Percentiles rank a stretch among this genome's conserved stretches.
These are phyloP conservation scores for Halcyon leucocephala DNA, from an alignment of 2,797 vertebrate genomes.

Conservation along the genomic window DNA sequence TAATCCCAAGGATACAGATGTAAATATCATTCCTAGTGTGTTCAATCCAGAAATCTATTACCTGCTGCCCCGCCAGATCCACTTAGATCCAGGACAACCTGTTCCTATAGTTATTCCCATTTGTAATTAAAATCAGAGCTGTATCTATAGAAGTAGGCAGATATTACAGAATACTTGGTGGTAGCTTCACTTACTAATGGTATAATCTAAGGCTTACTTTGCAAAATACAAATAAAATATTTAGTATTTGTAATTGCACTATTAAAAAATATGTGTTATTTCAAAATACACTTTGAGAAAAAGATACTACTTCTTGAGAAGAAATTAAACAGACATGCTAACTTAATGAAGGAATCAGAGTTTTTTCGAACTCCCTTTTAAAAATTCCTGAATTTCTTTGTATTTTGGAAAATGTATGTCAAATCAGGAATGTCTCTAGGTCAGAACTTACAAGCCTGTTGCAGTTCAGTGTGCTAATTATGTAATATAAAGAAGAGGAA, in stretches of 20 bases:
- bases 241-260: neutral
- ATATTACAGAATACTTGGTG: neutral
- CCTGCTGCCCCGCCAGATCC: neutral
- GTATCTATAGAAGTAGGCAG: neutral
- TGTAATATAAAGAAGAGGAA: too few relatives aligned
- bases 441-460: too few relatives aligned
- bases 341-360: neutral
- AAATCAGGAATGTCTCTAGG: too few relatives aligned
- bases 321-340: neutral
- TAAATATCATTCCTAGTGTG: neutral
- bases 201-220: neutral
- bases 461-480: too few relatives aligned
- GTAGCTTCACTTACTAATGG: neutral
- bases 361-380: neutral
- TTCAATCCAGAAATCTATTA: neutral
- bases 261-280: neutral
- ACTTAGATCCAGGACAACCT: neutral
- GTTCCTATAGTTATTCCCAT: neutral
- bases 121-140: neutral
- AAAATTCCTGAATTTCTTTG: too few relatives aligned
- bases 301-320: neutral
- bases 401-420: too few relatives aligned
- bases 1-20: neutral
- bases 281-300: neutral
- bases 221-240: neutral